Conservation (phyloP, 2,888 invertebrate genomes). For the Homarus gammarus region DNA sequence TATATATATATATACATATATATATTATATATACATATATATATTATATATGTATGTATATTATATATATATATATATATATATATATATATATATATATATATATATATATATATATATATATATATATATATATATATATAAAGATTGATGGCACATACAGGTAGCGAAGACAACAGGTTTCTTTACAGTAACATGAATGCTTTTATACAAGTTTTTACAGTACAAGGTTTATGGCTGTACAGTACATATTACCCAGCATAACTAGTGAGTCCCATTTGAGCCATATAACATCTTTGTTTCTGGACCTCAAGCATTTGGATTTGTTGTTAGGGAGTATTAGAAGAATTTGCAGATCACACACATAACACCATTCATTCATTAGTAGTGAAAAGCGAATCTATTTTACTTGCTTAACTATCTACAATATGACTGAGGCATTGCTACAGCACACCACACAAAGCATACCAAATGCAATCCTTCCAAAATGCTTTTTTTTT, state of each 20-base stretch:
- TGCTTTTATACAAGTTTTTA: slow-evolving; percentile 13
- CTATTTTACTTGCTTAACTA: slow-evolving; percentile 64
- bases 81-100: slow-evolving; percentile 49
- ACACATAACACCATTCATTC: slow-evolving; percentile 70
- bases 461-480: slow-evolving; percentile 70
- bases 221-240: slow-evolving; percentile 21
- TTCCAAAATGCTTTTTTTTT: slow-evolving; percentile 61
- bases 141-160: slow-evolving; percentile 2
- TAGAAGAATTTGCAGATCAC: slow-evolving; percentile 69
- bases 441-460: slow-evolving; percentile 71
- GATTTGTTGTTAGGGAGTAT: slow-evolving; percentile 69
- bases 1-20: background rate
- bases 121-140: slow-evolving; percentile 34
- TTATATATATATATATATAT: slow-evolving; percentile 48
- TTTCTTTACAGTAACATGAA: slow-evolving; percentile 25
- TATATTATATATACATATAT: slow-evolving; percentile 38
- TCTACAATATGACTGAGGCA: slow-evolving; percentile 63
- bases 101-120: slow-evolving; percentile 53
- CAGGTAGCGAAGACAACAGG: background rate
- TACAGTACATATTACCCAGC: slow-evolving; percentile 65
- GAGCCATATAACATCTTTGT: slow-evolving; percentile 70
- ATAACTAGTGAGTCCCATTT: slow-evolving; percentile 64
- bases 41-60: slow-evolving; percentile 42
- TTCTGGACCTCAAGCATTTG: slow-evolving; percentile 68
- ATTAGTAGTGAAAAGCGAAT: slow-evolving; percentile 65